Percentiles rank a stretch among this genome's conserved stretches.
phyloP scores from a whole-genome alignment of 2,113 vertebrate species.

The Uria lomvia region DNA sequence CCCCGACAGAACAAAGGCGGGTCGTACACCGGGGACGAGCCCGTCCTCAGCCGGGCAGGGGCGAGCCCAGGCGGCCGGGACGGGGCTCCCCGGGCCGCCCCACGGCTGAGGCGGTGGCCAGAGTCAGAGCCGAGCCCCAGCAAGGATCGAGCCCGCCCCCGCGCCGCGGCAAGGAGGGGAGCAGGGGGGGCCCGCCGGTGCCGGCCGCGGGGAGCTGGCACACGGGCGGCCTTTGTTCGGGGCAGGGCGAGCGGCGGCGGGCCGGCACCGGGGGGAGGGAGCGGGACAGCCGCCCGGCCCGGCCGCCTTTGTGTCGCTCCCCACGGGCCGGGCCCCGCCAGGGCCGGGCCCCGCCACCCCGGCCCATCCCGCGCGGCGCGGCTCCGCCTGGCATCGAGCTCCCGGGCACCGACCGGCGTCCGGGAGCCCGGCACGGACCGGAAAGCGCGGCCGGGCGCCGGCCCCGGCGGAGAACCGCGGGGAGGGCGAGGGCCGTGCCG shows the following conservation, averaged over 20 bases:
- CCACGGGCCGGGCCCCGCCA: background rate
- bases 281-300: background rate
- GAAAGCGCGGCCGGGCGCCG: background rate
- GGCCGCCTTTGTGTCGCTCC: background rate
- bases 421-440: no score
- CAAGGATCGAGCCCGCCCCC: background rate
- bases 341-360: background rate
- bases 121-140: background rate
- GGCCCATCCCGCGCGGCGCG: background rate
- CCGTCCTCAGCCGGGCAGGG: background rate
- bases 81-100: no score
- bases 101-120: background rate
- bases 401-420: background rate
- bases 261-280: background rate
- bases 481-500: background rate
- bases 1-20: conserved; percentile 29
- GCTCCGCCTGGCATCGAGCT: background rate
- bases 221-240: conserved; percentile 3
- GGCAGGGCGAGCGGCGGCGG: background rate
- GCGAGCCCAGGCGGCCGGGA: background rate
- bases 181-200: background rate
- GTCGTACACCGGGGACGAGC: accelerated
- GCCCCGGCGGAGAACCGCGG: no score
- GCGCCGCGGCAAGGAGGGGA: background rate
- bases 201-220: background rate